phyloP scores from a whole-genome alignment of 1,140 invertebrate species.

The Plectrocnemia conspersa region DNA sequence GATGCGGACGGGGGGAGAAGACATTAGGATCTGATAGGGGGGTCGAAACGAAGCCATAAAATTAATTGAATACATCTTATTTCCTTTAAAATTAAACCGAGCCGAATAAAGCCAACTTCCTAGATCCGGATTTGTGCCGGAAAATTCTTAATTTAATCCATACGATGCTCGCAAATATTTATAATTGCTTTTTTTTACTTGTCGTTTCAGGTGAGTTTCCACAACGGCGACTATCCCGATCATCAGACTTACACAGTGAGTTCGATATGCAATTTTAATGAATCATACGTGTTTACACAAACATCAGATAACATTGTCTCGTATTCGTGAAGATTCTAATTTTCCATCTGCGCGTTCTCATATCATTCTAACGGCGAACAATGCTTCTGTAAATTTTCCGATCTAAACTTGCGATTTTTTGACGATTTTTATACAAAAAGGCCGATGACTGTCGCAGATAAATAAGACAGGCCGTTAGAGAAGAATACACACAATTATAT shows the following conservation, averaged over 20 bases:
- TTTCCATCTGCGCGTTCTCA: no score
- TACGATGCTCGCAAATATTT: no score
- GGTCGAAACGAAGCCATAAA: constrained; percentile 31
- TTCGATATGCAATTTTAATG: no score
- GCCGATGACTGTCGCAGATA: constrained; percentile 24
- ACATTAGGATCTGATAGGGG: constrained; percentile 31
- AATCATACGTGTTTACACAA: no score
- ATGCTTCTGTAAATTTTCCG: not conserved
- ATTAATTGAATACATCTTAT: constrained; percentile 37
- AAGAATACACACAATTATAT: constrained; percentile 19
- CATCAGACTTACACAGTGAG: not conserved
- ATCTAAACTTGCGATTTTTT: no score
- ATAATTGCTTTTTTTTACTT: constrained; percentile 12
- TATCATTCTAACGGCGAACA: not conserved
- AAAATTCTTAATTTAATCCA: not conserved
- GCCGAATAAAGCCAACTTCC: constrained; percentile 24
- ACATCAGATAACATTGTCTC: not conserved
- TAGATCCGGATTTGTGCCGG: constrained; percentile 17
- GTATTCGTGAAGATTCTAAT: no score
- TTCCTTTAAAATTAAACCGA: constrained; percentile 36
- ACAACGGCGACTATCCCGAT: not conserved
- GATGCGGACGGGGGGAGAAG: not conserved
- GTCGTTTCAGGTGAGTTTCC: constrained; percentile 16
- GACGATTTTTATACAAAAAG: no score
- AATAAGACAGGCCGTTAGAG: constrained; percentile 8